These are phyloP conservation scores for Serinus canaria DNA, from an alignment of 2,113 vertebrate genomes.

Conservation along the genomic window DNA sequence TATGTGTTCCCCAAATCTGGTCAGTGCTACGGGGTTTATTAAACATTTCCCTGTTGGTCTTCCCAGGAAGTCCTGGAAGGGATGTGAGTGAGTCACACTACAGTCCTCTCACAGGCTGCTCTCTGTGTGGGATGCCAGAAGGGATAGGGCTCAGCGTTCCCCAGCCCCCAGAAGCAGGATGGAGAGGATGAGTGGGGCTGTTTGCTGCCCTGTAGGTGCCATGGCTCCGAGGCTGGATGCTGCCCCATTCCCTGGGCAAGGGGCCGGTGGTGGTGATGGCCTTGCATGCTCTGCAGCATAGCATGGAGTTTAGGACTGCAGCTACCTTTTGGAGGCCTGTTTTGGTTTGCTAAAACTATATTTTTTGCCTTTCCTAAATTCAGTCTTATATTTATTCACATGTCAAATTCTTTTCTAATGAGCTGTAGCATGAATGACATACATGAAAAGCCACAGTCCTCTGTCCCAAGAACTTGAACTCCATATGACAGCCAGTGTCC, in stretches of 20 bases:
- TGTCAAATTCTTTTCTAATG: background rate
- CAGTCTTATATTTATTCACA: background rate
- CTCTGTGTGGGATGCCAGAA: fast-evolving
- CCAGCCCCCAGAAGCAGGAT: background rate
- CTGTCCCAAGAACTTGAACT: background rate
- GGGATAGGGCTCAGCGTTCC: background rate
- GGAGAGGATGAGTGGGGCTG: background rate
- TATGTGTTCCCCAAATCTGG: background rate
- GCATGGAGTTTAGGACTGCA: background rate
- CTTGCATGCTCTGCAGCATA: background rate
- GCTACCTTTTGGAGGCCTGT: background rate
- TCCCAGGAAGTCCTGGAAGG: background rate
- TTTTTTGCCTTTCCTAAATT: background rate
- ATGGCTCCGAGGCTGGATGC: fast-evolving
- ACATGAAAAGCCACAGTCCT: background rate
- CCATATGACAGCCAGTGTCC: background rate
- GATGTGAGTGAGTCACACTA: background rate
- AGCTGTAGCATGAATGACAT: background rate
- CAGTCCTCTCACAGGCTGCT: background rate
- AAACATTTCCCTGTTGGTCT: background rate
- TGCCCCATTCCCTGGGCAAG: fast-evolving
- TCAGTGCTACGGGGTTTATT: background rate
- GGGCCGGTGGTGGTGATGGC: background rate
- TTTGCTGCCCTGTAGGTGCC: fast-evolving
- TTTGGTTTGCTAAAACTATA: background rate